phyloP scores from a whole-genome alignment of 2,888 invertebrate species.

The Eugnorisma glareosa region DNA sequence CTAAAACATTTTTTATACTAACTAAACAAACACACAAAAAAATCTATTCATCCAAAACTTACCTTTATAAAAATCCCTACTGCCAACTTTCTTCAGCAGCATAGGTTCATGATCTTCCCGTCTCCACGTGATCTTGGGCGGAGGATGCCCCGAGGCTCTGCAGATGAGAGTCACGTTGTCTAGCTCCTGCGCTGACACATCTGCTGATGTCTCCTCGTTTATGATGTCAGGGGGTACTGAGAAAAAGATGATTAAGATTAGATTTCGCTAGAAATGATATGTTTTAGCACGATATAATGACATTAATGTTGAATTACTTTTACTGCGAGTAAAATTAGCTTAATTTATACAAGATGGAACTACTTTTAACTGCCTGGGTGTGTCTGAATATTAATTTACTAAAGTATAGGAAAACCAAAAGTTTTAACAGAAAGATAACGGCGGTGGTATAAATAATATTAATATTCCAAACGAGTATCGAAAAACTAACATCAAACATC shows the following conservation, averaged over 20 bases:
- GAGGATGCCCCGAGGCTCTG: constrained; percentile 95
- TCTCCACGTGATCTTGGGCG: constrained; percentile 95
- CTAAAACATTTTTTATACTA: too few species aligned
- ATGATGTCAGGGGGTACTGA: constrained; percentile 95
- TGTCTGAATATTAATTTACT: background rate
- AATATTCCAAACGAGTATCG: too few species aligned
- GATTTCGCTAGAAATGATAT: background rate
- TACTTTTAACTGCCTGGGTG: background rate
- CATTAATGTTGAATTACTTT: background rate
- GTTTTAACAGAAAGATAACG: background rate
- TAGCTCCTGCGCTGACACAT: constrained; percentile 94
- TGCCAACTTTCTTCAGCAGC: constrained; percentile 87
- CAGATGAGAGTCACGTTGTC: constrained; percentile 95
- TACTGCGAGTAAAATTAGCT: background rate
- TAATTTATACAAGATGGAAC: background rate
- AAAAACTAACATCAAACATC: background rate
- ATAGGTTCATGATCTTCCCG: constrained; percentile 93
- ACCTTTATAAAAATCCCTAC: constrained; percentile 85
- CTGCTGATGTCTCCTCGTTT: constrained; percentile 94
- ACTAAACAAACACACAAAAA: too few species aligned
- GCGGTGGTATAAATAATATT: background rate
- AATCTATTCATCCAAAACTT: too few species aligned
- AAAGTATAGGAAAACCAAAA: background rate
- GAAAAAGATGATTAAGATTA: background rate
- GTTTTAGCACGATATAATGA: background rate